These are phyloP conservation scores for Lagopus leucura DNA, from an alignment of 2,113 vertebrate species.

Conservation along the genomic window DNA sequence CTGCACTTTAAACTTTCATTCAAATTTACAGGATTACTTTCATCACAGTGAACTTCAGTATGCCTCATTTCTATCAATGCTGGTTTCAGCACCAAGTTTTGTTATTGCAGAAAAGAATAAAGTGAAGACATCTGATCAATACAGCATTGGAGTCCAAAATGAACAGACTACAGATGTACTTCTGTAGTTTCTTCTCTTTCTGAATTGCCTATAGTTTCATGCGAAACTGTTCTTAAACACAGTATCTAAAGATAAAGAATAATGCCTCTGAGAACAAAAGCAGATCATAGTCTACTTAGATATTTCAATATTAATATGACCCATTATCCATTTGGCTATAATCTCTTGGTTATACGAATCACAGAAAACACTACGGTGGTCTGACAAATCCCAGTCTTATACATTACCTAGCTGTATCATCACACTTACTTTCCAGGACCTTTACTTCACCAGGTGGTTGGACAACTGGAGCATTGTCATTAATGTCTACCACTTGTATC, in stretches of 20 bases:
- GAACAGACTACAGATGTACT: constrained; percentile 1
- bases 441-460: constrained; percentile 79
- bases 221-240: constrained; percentile 13
- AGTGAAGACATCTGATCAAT: constrained; percentile 11
- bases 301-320: background rate
- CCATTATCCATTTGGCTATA: background rate
- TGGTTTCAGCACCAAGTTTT: background rate
- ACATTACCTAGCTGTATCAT: background rate
- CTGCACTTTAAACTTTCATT: background rate
- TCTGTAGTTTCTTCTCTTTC: background rate
- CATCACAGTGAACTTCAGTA: background rate
- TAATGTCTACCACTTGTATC: constrained; percentile 89
- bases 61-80: background rate
- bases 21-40: background rate
- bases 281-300: background rate
- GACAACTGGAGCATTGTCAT: constrained; percentile 88
- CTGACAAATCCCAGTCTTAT: background rate
- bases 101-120: background rate
- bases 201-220: background rate
- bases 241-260: constrained; percentile 7
- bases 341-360: background rate
- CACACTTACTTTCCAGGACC: constrained; percentile 88
- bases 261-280: background rate
- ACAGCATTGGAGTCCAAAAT: background rate
- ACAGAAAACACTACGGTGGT: background rate